A percentile compares a stretch with the other conserved stretches of the same genome.
Evolutionary conservation across 1,140 invertebrate genomes (phyloP).

Genomic region (Ooceraea biroi): DNA sequence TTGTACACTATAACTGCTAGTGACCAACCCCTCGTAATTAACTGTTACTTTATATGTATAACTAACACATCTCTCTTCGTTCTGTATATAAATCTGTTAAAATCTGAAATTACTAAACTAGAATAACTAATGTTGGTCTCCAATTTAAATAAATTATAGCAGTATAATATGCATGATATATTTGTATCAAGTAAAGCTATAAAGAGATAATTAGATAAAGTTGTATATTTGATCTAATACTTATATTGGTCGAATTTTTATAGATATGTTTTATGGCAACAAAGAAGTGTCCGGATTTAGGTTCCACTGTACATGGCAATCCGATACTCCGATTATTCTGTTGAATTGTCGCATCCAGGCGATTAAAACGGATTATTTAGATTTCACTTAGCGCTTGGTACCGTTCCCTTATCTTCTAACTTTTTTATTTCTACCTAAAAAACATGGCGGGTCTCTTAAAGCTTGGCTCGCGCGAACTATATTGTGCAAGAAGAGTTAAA

Average conservation of each 20-base stretch:
- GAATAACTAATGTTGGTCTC: slow-evolving; percentile 1
- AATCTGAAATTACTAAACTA: background rate
- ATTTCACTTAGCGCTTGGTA: slow-evolving; percentile 12
- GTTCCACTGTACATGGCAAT: slow-evolving; percentile 31
- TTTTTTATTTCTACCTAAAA: background rate
- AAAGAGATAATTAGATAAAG: slow-evolving; percentile 11
- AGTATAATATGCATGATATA: background rate
- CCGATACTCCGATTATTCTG: background rate
- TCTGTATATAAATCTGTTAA: background rate
- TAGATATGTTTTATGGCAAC: slow-evolving; percentile 43
- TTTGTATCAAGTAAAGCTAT: slow-evolving; percentile 2
- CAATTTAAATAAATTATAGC: slow-evolving; percentile 8
- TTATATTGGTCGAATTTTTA: slow-evolving; percentile 35
- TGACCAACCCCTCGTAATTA: no score
- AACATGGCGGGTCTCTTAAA: slow-evolving; percentile 9
- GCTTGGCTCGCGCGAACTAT: slow-evolving; percentile 17
- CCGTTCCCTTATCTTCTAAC: slow-evolving; percentile 25
- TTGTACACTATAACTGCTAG: no score
- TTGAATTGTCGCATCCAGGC: background rate
- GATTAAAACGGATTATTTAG: slow-evolving; percentile 24
- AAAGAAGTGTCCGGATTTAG: slow-evolving; percentile 6
- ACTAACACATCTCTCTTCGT: background rate
- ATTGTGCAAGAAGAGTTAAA: slow-evolving; percentile 42
- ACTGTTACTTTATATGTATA: background rate
- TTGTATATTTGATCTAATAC: slow-evolving; percentile 24